Base-by-base conservation (phyloP, 1,140 invertebrate species). In the Notospermus geniculatus region DNA sequence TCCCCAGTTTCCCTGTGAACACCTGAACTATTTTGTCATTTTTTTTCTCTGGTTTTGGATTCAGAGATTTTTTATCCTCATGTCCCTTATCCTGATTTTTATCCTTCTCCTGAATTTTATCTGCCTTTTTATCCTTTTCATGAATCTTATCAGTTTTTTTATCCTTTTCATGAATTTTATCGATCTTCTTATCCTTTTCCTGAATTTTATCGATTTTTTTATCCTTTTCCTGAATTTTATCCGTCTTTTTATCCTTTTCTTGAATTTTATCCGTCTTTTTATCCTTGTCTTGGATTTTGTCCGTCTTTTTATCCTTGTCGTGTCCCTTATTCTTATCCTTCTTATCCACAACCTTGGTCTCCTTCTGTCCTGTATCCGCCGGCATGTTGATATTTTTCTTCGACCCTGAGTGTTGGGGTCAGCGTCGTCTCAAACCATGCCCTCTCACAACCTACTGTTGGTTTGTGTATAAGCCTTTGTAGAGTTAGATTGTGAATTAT, bases 1-100 rank as follows among this genome's bases (percentile, higher is more conserved):
- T 88, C 72, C 93, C 89, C 65, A 98, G 82, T 1, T 88, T 90
- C 17, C 96, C 96, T 7, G 88, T 84, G 78, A 98, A 95, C 67
- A 98, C 74, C 23, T 63, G 50, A 9, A 57, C 30, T 27, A 72
- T 39, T 43, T 69, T 72, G 2, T 28, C 28, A 4, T 27, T 23
- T 22, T 53, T 53, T 15, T 9, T 22, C 9, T 4, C 32, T 7
- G 13, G 5, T 36, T 36, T 36, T 36, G 57, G 41, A 1, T 55
- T 52, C 30, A 57, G 52, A 7, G 50, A 45, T 19, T 36, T 36
- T 36, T 36, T 36, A 36, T 4, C 32, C n/a, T n/a, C n/a, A n/a
- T n/a, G 43, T 32, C n/a, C 43, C 46, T 30, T 59, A 29, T 5
- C 46, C 19, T 11, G 39, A 25, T 32, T 11, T 53, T 23, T 1